A percentile compares a stretch with the other conserved stretches of the same genome.
Evolutionary conservation across 2,113 vertebrate genomes (phyloP).

Genomic region (Orycteropus afer): DNA sequence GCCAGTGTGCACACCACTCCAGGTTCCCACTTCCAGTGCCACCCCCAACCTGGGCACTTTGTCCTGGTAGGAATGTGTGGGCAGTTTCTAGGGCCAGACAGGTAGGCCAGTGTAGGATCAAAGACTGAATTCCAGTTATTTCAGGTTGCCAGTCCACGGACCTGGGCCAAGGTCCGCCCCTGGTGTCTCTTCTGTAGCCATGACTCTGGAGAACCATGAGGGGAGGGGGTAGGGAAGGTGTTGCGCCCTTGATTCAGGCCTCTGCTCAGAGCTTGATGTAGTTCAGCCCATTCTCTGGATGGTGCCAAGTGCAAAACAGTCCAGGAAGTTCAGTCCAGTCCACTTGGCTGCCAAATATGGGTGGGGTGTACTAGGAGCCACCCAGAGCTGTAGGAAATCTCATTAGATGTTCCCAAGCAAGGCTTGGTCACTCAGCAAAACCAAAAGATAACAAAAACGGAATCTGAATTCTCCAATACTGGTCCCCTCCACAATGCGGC

Average conservation of each 20-base stretch:
- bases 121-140: slow-evolving; percentile 30
- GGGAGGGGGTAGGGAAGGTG: background rate
- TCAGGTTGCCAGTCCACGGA: background rate
- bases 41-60: background rate
- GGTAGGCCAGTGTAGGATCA: background rate
- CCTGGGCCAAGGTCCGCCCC: background rate
- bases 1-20: background rate
- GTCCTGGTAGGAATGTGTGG: background rate
- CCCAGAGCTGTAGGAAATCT: background rate
- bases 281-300: background rate
- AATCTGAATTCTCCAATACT: background rate
- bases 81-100: background rate
- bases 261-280: background rate
- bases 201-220: background rate
- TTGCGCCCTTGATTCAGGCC: background rate
- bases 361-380: background rate
- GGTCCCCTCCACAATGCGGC: background rate
- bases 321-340: background rate
- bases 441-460: background rate
- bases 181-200: background rate
- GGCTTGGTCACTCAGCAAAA: background rate
- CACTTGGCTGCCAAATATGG: background rate
- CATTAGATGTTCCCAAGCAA: background rate
- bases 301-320: background rate
- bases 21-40: background rate